phyloP scores from a whole-genome alignment of 2,113 vertebrate genomes.

The Podocnemis expansa region DNA sequence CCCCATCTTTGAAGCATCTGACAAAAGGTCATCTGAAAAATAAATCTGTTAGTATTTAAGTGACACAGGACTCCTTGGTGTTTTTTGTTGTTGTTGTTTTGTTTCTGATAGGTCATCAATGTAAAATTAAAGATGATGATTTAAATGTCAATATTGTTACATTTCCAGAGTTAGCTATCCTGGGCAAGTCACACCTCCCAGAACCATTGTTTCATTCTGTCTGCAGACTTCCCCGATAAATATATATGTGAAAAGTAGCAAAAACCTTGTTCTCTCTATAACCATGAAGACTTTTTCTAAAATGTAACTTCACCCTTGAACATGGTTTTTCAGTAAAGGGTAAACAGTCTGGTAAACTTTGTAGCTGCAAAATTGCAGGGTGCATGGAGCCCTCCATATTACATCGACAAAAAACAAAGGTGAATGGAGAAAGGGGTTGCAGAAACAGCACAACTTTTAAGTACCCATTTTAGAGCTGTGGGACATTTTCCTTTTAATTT shows the following conservation, averaged over 20 bases:
- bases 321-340: neutral
- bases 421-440: neutral
- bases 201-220: rapidly evolving
- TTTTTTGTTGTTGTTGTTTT: too few species aligned
- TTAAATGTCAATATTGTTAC: neutral
- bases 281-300: neutral
- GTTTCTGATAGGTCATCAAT: neutral
- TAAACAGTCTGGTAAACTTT: neutral
- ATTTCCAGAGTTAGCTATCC: neutral
- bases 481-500: neutral
- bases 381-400: neutral
- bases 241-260: rapidly evolving
- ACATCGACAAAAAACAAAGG: neutral
- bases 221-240: neutral
- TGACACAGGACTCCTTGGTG: too few species aligned
- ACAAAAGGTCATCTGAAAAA: too few species aligned
- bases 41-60: too few species aligned
- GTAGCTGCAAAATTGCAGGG: neutral
- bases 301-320: neutral
- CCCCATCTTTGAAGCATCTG: too few species aligned
- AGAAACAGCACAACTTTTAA: neutral
- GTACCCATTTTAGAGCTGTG: neutral
- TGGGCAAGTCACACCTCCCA: rapidly evolving
- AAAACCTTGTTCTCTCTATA: neutral
- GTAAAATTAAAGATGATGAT: neutral